Conservation (phyloP, 1,140 invertebrate species). For the Periplaneta americana region DNA sequence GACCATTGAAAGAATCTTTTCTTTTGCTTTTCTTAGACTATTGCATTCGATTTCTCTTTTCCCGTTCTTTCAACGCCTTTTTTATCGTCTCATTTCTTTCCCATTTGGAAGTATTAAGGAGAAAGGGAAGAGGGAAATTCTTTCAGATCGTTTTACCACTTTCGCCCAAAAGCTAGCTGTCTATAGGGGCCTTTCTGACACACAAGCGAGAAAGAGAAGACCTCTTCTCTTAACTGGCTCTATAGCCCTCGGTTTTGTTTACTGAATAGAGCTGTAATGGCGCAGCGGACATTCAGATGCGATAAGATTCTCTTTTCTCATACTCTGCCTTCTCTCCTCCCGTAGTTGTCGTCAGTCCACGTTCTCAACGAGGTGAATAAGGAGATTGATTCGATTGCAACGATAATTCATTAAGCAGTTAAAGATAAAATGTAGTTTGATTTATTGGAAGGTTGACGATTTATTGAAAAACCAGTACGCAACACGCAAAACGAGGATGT, state of each 20-base stretch:
- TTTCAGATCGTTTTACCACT: neutral
- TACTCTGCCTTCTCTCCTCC: no score
- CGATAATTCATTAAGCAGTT: no score
- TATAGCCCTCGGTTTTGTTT: neutral
- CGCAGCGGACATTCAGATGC: neutral
- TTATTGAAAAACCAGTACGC: no score
- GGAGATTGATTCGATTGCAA: no score
- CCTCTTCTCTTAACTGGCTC: neutral
- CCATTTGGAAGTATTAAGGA: neutral
- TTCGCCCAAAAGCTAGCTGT: neutral
- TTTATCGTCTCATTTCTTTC: neutral
- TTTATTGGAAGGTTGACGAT: no score
- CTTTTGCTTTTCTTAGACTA: neutral
- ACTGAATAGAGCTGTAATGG: neutral
- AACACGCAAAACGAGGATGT: no score
- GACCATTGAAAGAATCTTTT: neutral
- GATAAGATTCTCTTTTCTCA: neutral
- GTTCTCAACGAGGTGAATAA: no score
- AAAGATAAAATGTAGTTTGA: no score
- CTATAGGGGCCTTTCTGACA: neutral
- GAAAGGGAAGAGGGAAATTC: neutral
- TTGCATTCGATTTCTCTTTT: neutral
- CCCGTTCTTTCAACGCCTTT: neutral
- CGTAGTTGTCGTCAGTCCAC: no score
- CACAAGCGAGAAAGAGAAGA: neutral